Percentiles rank a stretch among this genome's conserved stretches.
phyloP scores from a whole-genome alignment of 2,797 vertebrate genomes.

The Trematomus bernacchii region DNA sequence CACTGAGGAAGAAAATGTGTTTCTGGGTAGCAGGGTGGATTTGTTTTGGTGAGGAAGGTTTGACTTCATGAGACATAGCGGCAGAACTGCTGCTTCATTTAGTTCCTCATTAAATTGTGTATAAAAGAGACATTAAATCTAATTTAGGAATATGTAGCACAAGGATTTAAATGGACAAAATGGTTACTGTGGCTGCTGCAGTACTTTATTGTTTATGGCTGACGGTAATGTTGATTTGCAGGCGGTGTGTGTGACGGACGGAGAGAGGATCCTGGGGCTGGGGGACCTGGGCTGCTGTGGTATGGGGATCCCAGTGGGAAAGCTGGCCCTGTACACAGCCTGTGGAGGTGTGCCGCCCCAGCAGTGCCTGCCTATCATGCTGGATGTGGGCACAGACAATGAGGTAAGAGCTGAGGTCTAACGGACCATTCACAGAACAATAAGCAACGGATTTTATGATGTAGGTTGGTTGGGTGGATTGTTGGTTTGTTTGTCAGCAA shows the following conservation, averaged over 20 bases:
- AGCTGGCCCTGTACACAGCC: conserved; percentile 96
- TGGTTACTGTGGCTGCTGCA: background rate
- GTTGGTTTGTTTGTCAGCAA: too few species aligned
- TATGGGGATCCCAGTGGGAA: conserved; percentile 99
- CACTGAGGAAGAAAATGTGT: conserved; percentile 33
- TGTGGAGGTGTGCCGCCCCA: conserved; percentile 95
- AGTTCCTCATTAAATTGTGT: conserved; percentile 16
- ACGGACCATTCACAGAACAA: background rate
- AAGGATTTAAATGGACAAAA: background rate
- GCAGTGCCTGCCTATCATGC: conserved; percentile 93
- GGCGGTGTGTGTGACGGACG: conserved; percentile 97
- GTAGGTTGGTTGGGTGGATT: too few species aligned
- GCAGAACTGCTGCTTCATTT: conserved; percentile 17
- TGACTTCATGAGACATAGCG: conserved; percentile 13
- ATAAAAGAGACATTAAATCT: conserved; percentile 13
- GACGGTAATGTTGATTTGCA: conserved; percentile 66
- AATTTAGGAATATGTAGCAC: conserved; percentile 3
- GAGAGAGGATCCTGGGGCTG: conserved; percentile 96
- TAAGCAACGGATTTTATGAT: background rate
- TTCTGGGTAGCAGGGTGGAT: conserved; percentile 32
- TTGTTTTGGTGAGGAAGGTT: conserved; percentile 34
- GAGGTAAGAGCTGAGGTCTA: conserved; percentile 84
- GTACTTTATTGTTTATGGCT: conserved; percentile 13
- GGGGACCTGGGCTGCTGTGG: conserved; percentile 97
- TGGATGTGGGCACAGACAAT: conserved; percentile 98